Base-by-base conservation (phyloP, 1,140 invertebrate species). In the Drosophila nasuta region DNA sequence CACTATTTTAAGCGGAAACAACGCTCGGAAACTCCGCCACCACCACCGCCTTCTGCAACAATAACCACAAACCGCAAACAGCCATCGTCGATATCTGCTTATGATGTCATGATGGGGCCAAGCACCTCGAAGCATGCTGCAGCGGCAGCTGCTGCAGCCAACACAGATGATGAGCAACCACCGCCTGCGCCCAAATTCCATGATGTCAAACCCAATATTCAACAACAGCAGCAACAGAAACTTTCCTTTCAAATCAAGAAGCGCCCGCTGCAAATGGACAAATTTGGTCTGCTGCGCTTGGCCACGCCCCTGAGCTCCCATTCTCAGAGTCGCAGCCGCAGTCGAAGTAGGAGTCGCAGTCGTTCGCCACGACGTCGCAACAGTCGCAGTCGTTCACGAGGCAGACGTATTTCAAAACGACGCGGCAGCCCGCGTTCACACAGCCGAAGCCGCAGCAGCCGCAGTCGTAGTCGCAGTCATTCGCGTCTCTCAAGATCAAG, bases 261-360 rank as follows among this genome's bases (percentile, higher is more conserved):
- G 28, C 85, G 82, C 69, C 93, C 93, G 41, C 91, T 94, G 49
- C 95, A 95, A 28, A 92, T 95, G 71, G 95, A 96, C 90, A 95
- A 95, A 91, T 95, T 96, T 77, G 95, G 95, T 2, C 94, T 95
- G 60, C 94, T 95, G 91, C 93, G 95, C 0, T 77, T 95, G 52
- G 92, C 94, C 15, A 82, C 94, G 81, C 93, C 94, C 35, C 91
- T 77, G 15, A 70, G 72, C 38, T 77, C 75, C 30, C 85, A 92
- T 25, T 94, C 93, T 0, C 86, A 86, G 2, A 94, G 93, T 15
- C 91, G 93, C 11, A 93, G 75, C 80, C 90, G 7, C 82, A 93
- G 30, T 20, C 63, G 64, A 11, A 81, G 65, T 25, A 65, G 45
- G 6, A 75, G 49, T 58, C 59, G 57, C 8, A 70, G 75, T 25